phyloP scores from a whole-genome alignment of 2,888 invertebrate species.

The Himalopsyche anomala region DNA sequence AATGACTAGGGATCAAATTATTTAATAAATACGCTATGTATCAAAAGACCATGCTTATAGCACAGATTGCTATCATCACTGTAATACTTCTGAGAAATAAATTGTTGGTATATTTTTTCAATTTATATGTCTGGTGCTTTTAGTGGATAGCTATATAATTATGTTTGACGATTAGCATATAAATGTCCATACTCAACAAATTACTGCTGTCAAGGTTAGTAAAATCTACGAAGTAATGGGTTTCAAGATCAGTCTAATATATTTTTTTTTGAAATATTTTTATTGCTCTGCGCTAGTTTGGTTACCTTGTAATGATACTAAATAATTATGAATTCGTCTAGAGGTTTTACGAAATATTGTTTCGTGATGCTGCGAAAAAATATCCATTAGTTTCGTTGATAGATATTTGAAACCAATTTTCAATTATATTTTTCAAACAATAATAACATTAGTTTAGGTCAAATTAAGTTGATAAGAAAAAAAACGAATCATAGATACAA shows the following conservation, averaged over 20 bases:
- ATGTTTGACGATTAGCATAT: constrained; percentile 4
- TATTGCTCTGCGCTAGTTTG: constrained; percentile 8
- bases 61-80: neutral
- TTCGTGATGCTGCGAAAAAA: too few relatives aligned
- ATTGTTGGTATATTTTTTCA: neutral
- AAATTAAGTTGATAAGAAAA: too few relatives aligned
- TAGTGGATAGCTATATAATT: neutral
- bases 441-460: too few relatives aligned
- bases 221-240: neutral
- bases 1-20: neutral
- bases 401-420: too few relatives aligned
- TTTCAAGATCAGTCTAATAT: constrained; percentile 6
- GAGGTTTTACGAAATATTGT: neutral
- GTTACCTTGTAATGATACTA: constrained; percentile 18
- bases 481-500: too few relatives aligned
- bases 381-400: too few relatives aligned
- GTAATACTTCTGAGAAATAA: neutral
- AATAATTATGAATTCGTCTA: neutral
- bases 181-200: constrained; percentile 20
- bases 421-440: too few relatives aligned
- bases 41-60: neutral
- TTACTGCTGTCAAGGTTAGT: neutral
- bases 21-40: neutral
- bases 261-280: neutral
- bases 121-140: neutral